Percentiles rank a stretch among this genome's conserved stretches.
These are phyloP conservation scores for Centropus bengalensis DNA, from an alignment of 2,113 vertebrate genomes.

Conservation along the genomic window DNA sequence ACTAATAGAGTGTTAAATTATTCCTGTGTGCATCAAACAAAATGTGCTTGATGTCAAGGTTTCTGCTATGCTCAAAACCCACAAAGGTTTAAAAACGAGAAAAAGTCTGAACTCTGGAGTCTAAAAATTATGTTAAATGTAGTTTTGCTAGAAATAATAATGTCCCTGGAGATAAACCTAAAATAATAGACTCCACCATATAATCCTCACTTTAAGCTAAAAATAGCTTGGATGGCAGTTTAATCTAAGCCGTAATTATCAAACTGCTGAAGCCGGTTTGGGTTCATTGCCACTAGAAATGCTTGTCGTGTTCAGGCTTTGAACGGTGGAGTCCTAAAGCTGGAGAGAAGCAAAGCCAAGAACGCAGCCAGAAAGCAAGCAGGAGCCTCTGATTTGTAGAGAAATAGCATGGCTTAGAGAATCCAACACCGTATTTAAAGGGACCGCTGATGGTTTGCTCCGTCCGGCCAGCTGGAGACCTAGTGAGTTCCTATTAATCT, in stretches of 20 bases:
- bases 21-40: conserved; percentile 33
- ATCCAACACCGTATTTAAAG: not conserved
- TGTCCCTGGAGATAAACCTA: conserved; percentile 69
- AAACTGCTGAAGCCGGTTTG: conserved; percentile 15
- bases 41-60: not conserved
- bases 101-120: not conserved
- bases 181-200: conserved; percentile 66
- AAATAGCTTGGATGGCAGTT: conserved; percentile 69
- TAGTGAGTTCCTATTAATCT: not conserved
- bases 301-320: conserved; percentile 40
- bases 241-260: conserved; percentile 60
- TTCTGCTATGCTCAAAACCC: conserved; percentile 30
- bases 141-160: conserved; percentile 65
- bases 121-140: conserved; percentile 25
- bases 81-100: conserved; percentile 33
- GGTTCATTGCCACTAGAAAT: conserved; percentile 50
- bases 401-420: not conserved
- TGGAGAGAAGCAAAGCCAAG: conserved; percentile 25
- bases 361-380: conserved; percentile 42
- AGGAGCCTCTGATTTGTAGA: conserved; percentile 5
- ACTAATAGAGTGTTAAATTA: conserved; percentile 51
- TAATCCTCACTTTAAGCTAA: conserved; percentile 70
- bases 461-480: not conserved
- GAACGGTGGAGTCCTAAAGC: conserved; percentile 7
- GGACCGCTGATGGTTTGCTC: not conserved